These are phyloP conservation scores for Poeciliopsis prolifica DNA, from an alignment of 2,113 vertebrate genomes.

Conservation along the genomic window DNA sequence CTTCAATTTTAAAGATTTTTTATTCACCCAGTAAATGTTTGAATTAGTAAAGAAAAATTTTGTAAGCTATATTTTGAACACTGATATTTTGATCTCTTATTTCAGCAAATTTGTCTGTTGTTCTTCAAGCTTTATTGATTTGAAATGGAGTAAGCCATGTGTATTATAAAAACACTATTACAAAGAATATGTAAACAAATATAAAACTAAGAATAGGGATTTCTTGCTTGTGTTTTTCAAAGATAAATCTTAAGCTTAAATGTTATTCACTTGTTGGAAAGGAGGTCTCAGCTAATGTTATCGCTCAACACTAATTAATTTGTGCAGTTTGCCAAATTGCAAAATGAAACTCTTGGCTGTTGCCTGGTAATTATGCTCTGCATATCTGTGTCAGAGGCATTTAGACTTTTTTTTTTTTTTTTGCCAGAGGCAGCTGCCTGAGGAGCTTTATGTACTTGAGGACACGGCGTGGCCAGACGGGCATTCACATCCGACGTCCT, in stretches of 20 bases:
- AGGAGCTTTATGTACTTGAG: slow-evolving; percentile 25
- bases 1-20: background rate
- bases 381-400: slow-evolving; percentile 35
- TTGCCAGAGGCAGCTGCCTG: slow-evolving; percentile 16
- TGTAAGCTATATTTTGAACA: background rate
- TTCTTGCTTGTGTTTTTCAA: background rate
- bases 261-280: background rate
- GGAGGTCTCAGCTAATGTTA: slow-evolving; percentile 16
- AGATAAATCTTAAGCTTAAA: background rate
- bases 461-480: background rate
- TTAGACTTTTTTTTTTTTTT: slow-evolving; percentile 4
- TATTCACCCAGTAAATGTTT: background rate
- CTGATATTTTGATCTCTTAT: background rate
- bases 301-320: slow-evolving; percentile 49
- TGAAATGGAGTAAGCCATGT: too few relatives aligned
- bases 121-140: too few relatives aligned
- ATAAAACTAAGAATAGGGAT: background rate
- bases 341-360: slow-evolving; percentile 37
- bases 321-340: slow-evolving; percentile 33
- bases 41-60: background rate
- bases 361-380: slow-evolving; percentile 36
- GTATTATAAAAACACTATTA: background rate
- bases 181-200: background rate
- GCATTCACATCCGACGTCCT: background rate
- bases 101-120: too few relatives aligned